phyloP scores from a whole-genome alignment of 2,888 invertebrate genomes.

The Camponotus fellah region DNA sequence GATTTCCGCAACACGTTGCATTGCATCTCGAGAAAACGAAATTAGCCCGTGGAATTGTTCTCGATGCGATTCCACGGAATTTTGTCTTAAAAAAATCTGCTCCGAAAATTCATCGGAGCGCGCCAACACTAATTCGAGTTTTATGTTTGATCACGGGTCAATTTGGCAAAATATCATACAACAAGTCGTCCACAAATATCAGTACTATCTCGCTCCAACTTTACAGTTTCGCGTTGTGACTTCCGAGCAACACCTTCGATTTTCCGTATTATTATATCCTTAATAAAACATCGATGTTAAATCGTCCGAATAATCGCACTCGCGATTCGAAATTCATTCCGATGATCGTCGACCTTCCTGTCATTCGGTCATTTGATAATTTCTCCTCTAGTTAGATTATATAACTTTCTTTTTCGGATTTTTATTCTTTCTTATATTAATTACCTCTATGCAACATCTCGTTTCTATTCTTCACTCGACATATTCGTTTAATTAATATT shows the following conservation, averaged over 20 bases:
- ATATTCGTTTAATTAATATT: not conserved
- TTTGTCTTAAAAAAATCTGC: conserved; percentile 38
- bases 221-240: not conserved
- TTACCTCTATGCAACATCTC: not conserved
- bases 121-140: conserved; percentile 33
- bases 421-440: conserved; percentile 48
- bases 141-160: conserved; percentile 24
- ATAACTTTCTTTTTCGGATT: conserved; percentile 57
- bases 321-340: conserved; percentile 15
- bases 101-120: conserved; percentile 55
- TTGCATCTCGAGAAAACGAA: conserved; percentile 37
- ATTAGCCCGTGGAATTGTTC: conserved; percentile 64
- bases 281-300: conserved; percentile 10
- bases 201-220: not conserved
- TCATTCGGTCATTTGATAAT: conserved; percentile 35
- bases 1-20: conserved; percentile 32
- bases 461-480: conserved; percentile 9
- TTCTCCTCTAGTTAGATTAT: conserved; percentile 46
- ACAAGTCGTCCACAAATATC: not conserved
- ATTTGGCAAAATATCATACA: conserved; percentile 15
- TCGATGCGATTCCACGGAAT: not conserved
- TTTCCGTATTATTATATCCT: not conserved
- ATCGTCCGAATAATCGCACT: not conserved
- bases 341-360: conserved; percentile 23
- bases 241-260: not conserved